These are phyloP conservation scores for Motacilla tschutschensis DNA, from an alignment of 2,113 vertebrate species.

Conservation along the genomic window DNA sequence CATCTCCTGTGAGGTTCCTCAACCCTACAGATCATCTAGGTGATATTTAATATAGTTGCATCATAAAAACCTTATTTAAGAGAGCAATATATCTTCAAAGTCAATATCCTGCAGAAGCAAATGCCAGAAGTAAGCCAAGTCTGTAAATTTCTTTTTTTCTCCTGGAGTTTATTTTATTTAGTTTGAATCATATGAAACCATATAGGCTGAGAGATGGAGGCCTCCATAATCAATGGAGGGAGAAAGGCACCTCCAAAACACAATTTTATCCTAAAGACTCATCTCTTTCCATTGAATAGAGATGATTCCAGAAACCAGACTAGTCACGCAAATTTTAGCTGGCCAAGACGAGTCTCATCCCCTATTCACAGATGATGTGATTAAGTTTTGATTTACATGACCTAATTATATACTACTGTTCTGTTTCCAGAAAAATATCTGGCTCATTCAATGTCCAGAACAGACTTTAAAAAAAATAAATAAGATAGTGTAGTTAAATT, in stretches of 20 bases:
- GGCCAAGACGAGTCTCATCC: background rate
- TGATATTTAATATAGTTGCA: background rate
- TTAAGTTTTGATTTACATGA: conserved; percentile 29
- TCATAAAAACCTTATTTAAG: background rate
- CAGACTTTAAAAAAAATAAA: background rate
- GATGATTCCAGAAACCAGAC: background rate
- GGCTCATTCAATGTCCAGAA: background rate
- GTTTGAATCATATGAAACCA: background rate
- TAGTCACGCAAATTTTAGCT: conserved; percentile 5
- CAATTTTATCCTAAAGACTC: background rate
- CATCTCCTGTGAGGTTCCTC: background rate
- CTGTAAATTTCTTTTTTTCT: background rate
- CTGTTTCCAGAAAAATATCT: conserved; percentile 26
- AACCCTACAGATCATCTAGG: background rate
- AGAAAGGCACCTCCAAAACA: background rate
- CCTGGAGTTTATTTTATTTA: background rate
- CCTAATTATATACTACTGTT: conserved; percentile 27
- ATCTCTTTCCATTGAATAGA: background rate
- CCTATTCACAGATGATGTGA: background rate
- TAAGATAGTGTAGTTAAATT: background rate
- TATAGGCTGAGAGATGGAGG: background rate
- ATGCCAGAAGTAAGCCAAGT: background rate
- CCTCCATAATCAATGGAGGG: background rate
- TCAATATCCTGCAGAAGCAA: background rate
- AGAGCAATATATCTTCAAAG: background rate